These are phyloP conservation scores for Aquatica leii DNA, from an alignment of 2,888 invertebrate species.

Conservation along the genomic window DNA sequence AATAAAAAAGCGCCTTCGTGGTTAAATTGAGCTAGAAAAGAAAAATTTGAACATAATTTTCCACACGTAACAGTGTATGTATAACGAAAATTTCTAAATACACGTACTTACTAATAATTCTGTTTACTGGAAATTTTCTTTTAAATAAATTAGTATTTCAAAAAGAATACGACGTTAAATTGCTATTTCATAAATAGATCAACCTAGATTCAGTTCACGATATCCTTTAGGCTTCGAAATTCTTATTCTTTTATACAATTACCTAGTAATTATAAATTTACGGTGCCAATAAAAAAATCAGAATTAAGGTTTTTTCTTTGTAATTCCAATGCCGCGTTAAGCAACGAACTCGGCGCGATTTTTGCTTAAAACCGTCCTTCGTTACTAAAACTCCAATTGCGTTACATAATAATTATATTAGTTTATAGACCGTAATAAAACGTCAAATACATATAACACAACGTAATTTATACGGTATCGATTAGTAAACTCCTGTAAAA, in stretches of 20 bases:
- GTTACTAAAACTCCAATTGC: not conserved
- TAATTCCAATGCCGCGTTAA: constrained; percentile 11
- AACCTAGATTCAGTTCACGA: constrained; percentile 4
- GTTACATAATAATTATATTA: too few relatives aligned
- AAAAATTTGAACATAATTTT: constrained; percentile 4
- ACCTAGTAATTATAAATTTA: not conserved
- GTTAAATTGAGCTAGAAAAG: not conserved
- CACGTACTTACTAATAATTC: constrained; percentile 9
- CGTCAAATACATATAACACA: too few relatives aligned
- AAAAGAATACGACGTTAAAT: constrained; percentile 15
- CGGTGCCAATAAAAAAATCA: too few relatives aligned
- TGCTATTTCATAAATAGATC: constrained; percentile 20
- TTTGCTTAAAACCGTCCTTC: not conserved
- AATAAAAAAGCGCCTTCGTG: constrained; percentile 13
- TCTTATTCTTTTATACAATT: too few relatives aligned
- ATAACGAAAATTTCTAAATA: not conserved
- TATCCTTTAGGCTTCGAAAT: not conserved
- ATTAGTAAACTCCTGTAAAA: too few relatives aligned
- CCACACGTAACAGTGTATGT: constrained; percentile 14
- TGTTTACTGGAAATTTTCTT: constrained; percentile 20
- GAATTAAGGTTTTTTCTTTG: too few relatives aligned
- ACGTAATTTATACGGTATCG: too few relatives aligned
- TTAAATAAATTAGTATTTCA: constrained; percentile 20
- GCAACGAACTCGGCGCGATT: not conserved
- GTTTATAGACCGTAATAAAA: too few relatives aligned